phyloP scores from a whole-genome alignment of 1,140 invertebrate genomes.

The Drosophila pallidifrons region DNA sequence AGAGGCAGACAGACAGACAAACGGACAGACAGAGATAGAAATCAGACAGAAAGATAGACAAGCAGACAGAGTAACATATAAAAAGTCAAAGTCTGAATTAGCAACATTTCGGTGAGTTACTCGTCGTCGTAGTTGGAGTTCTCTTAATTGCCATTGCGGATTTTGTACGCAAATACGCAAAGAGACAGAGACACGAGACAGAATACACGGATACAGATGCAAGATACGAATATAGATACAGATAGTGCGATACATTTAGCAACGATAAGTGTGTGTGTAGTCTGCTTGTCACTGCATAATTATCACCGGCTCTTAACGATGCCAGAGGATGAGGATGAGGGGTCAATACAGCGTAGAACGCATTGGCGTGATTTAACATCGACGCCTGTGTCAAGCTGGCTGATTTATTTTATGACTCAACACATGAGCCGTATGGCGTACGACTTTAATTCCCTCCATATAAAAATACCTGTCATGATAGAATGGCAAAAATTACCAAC shows the following conservation, averaged over 20 bases:
- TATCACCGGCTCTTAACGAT: slow-evolving; percentile 32
- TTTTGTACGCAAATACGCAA: slow-evolving; percentile 29
- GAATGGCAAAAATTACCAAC: slow-evolving; percentile 67
- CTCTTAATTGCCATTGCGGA: slow-evolving; percentile 72
- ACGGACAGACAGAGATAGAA: neutral
- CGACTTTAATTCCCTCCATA: slow-evolving; percentile 54
- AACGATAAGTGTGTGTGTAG: neutral
- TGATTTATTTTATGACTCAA: slow-evolving; percentile 82
- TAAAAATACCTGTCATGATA: slow-evolving; percentile 73
- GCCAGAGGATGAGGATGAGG: neutral
- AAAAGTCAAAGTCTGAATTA: slow-evolving; percentile 60
- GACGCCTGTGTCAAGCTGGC: slow-evolving; percentile 72
- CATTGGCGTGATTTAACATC: slow-evolving; percentile 76
- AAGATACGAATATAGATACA: slow-evolving; percentile 5
- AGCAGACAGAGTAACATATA: slow-evolving; percentile 9
- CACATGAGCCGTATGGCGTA: slow-evolving; percentile 55
- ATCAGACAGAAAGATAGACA: neutral
- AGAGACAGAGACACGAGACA: neutral
- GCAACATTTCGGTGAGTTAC: slow-evolving; percentile 67
- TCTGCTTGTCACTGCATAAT: slow-evolving; percentile 58
- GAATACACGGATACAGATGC: slow-evolving; percentile 1
- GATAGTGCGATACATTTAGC: neutral
- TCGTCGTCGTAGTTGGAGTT: neutral
- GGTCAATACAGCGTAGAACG: slow-evolving; percentile 24
- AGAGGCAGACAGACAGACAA: slow-evolving; percentile 31